Conservation (phyloP, 1,140 invertebrate genomes). For the Lysiphlebus fabarum region DNA sequence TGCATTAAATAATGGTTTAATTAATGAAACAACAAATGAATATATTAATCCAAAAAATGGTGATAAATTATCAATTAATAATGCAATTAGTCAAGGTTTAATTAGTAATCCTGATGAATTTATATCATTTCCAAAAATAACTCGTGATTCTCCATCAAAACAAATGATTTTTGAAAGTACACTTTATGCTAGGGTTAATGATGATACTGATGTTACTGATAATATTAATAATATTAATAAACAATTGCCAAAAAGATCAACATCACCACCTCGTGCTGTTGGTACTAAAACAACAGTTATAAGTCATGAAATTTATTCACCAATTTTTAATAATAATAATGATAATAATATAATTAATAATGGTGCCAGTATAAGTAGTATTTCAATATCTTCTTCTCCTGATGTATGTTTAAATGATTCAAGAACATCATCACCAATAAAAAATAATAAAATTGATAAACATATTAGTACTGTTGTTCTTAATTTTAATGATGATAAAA, state of each 20-base stretch:
- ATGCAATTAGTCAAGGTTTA: conserved; percentile 73
- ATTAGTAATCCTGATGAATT: conserved; percentile 60
- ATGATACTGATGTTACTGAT: conserved; percentile 17
- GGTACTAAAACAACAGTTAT: conserved; percentile 46
- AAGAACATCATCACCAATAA: conserved; percentile 22
- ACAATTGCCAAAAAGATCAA: conserved; percentile 23
- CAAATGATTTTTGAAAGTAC: conserved; percentile 38
- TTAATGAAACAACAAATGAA: conserved; percentile 73
- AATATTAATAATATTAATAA: no score
- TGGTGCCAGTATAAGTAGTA: conserved; percentile 17
- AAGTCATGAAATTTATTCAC: conserved; percentile 32
- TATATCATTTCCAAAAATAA: conserved; percentile 29
- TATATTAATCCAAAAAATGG: conserved; percentile 78
- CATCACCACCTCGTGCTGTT: conserved; percentile 45
- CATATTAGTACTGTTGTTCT: neutral
- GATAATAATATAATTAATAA: neutral
- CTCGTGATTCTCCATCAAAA: conserved; percentile 31
- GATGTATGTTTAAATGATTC: conserved; percentile 19
- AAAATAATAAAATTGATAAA: conserved; percentile 5
- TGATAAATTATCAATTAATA: conserved; percentile 73
- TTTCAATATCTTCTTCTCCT: conserved; percentile 20
- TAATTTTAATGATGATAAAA: neutral
- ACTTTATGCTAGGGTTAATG: conserved; percentile 26
- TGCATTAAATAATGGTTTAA: conserved; percentile 72
- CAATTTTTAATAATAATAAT: neutral